A percentile compares a stretch with the other conserved stretches of the same genome.
Evolutionary conservation across 2,797 vertebrate species (phyloP).

Genomic region (Hylomyscus alleni): DNA sequence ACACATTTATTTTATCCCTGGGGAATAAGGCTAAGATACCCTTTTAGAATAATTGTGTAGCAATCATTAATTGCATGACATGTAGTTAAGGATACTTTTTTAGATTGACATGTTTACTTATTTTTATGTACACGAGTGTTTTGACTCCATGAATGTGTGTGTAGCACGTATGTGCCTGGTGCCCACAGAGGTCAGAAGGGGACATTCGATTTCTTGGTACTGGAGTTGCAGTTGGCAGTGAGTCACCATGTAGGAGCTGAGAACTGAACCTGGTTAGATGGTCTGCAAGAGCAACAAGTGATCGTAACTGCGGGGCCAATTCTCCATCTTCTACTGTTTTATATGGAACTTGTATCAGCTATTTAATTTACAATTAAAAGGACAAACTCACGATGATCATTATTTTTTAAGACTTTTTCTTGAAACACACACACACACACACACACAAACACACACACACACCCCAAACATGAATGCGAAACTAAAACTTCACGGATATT

Average conservation of each 20-base stretch:
- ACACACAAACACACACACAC: too few relatives aligned
- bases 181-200: not conserved
- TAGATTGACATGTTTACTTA: not conserved
- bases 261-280: not conserved
- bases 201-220: not conserved
- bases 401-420: slow-evolving; percentile 33
- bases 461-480: not conserved
- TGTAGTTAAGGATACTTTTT: not conserved
- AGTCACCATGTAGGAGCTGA: not conserved
- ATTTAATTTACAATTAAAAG: slow-evolving; percentile 64
- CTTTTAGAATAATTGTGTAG: not conserved
- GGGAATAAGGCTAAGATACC: not conserved
- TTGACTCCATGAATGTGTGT: not conserved
- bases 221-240: not conserved
- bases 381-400: slow-evolving; percentile 32
- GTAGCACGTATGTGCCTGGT: not conserved
- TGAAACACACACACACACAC: not conserved
- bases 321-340: not conserved
- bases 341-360: not conserved
- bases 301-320: not conserved
- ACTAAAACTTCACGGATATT: not conserved
- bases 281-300: not conserved
- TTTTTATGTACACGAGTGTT: not conserved
- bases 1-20: not conserved
- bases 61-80: slow-evolving; percentile 17